Base-by-base conservation (phyloP, 2,888 invertebrate genomes). In the Netelia melanura region DNA sequence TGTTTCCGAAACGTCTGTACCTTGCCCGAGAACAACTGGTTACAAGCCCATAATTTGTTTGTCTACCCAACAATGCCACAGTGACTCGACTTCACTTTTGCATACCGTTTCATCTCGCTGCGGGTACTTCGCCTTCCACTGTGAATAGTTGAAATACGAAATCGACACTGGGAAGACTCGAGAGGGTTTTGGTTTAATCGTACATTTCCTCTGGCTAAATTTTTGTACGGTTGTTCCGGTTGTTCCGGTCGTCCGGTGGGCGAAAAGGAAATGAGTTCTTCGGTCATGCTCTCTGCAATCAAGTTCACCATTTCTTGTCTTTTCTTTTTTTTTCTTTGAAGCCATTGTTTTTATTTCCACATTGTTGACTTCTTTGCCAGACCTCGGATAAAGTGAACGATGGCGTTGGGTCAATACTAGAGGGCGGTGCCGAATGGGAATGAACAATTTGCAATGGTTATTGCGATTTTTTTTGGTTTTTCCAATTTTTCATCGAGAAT, bases 41-140 rank as follows among this genome's bases (percentile, higher is more conserved):
- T 74, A 74, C 72, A 62, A 74, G 30, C 30, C 11, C 61, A 65
- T 83, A 74, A 83, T 78, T 78, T 83, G 62, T 72, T 83, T 74
- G 83, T 78, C 65, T 76, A 78, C 78, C 25, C 68, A 78, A 83
- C 74, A 78, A 78, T 78, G 68, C 68, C 44, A 30, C 23, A 62
- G 44, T 21, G 52, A 72, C 43, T 56, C 44, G 21, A 65, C 25
- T 72, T 5, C 11, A 56, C 25, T 62, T 25, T 58, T 10, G 8
- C 58, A 58, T 21, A 62, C 30, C 72, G 43, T 44, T 30, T 43
- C 54, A 38, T 70, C 64, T 65, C 58, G 43, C 11, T 43, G 21
- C 5, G 25, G 52, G n/a, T 17, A 75, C 52, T 48, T 64, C 38
- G 23, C 48, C 17, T 64, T 75, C 44, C 52, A 30, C 48, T 17